phyloP scores from a whole-genome alignment of 1,140 invertebrate genomes.

The Drosophila suzukii region DNA sequence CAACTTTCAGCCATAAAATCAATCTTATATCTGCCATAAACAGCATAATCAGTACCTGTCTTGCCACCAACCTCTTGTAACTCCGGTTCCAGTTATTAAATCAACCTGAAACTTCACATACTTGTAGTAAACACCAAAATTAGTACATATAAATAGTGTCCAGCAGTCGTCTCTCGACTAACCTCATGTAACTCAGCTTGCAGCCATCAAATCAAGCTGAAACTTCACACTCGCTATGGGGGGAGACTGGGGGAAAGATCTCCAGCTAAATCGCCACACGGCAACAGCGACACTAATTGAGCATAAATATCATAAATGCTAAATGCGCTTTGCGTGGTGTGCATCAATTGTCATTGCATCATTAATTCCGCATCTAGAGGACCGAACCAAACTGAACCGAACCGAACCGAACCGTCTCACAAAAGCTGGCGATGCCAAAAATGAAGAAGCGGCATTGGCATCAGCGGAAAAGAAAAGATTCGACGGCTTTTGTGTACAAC shows the following conservation, averaged over 20 bases:
- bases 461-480: conserved; percentile 40
- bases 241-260: background rate
- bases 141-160: background rate
- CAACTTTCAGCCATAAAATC: background rate
- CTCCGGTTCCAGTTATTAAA: background rate
- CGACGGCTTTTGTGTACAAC: conserved; percentile 74
- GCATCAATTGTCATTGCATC: conserved; percentile 61
- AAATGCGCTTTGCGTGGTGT: conserved; percentile 50
- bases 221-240: conserved; percentile 20
- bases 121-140: background rate
- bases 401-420: conserved; percentile 13
- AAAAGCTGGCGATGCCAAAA: conserved; percentile 45
- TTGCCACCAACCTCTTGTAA: conserved; percentile 8
- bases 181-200: conserved; percentile 23
- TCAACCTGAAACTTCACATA: background rate
- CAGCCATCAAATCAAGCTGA: conserved; percentile 9
- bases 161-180: background rate
- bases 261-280: conserved; percentile 1
- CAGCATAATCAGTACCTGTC: background rate
- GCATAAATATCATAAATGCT: conserved; percentile 50
- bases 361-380: conserved; percentile 68
- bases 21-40: background rate
- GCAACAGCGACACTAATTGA: conserved; percentile 30
- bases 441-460: conserved; percentile 18
- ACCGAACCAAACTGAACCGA: background rate